Base-by-base conservation (phyloP, 2,888 invertebrate species). In the Ditula angustiorana region DNA sequence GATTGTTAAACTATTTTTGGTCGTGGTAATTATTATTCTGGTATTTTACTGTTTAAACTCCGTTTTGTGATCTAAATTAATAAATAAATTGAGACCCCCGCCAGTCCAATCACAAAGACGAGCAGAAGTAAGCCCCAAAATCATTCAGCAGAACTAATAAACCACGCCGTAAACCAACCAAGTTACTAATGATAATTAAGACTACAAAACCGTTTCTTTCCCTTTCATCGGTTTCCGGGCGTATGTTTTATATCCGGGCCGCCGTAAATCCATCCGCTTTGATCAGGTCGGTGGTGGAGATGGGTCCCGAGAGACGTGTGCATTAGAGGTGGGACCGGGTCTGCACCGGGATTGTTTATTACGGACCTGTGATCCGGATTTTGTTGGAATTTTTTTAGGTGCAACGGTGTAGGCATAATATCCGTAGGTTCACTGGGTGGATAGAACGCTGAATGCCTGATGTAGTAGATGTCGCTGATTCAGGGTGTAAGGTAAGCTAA, bases 191-290 rank as follows among this genome's bases (percentile, higher is more conserved):
- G 64, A 64, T 64, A 64, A 64, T 64, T 64, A 64, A 64, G 64
- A 64, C 53, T 59, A 64, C 64, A 59, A 52, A 53, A 53, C 68
- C 74, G 78, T 76, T 77, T 73, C n/a, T n/a, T 74, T 75, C 74
- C 74, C 76, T 83, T 83, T 85, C 81, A 81, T 79, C 79, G 71
- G 69, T 65, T 84, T 82, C 83, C 86, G 82, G 81, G 76, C 81
- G 77, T 84, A 85, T 82, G 85, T 83, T 85, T 87, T 82, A 80
- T 80, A 77, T 80, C 79, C 74, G 76, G 76, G 71, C 62, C 67
- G 75, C 74, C 74, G 80, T 90, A 87, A 87, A 88, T 83, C 81
- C 67, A 35, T 50, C 37, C 26, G 74, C 81, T 84, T 84, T 83
- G 83, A 84, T 83, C 82, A 72, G 41, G 55, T 57, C 60, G 58